These are phyloP conservation scores for Drosophila rufa DNA, from an alignment of 1,140 invertebrate genomes.

Conservation along the genomic window DNA sequence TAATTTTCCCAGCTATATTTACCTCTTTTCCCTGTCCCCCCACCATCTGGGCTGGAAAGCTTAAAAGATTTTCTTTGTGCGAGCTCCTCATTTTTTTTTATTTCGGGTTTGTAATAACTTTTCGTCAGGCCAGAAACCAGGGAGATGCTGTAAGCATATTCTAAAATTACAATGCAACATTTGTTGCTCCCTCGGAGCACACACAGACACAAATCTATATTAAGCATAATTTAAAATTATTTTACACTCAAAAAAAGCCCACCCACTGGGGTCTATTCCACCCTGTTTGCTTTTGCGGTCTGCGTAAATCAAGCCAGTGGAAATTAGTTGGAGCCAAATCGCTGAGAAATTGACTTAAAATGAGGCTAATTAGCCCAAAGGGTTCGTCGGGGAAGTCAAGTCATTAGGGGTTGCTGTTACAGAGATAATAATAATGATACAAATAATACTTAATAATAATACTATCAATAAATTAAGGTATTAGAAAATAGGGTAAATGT, in stretches of 20 bases:
- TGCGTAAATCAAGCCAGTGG: constrained; percentile 12
- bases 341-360: constrained; percentile 68
- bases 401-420: not conserved
- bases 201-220: constrained; percentile 57
- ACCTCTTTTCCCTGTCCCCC: constrained; percentile 35
- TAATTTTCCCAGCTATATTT: constrained; percentile 55
- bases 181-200: not conserved
- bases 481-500: no score
- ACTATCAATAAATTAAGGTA: no score
- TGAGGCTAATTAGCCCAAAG: constrained; percentile 51
- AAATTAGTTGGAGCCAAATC: constrained; percentile 62
- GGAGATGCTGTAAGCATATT: constrained; percentile 58
- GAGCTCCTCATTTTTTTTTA: constrained; percentile 12
- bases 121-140: constrained; percentile 16
- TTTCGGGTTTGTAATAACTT: constrained; percentile 35
- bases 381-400: constrained; percentile 5
- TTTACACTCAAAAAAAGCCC: constrained; percentile 45
- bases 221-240: constrained; percentile 69
- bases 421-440: not conserved
- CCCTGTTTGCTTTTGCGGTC: not conserved
- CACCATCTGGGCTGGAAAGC: constrained; percentile 17
- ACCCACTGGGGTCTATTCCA: not conserved
- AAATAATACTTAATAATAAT: not conserved
- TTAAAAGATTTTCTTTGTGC: constrained; percentile 62
- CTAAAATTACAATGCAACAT: constrained; percentile 64